A percentile compares a stretch with the other conserved stretches of the same genome.
Evolutionary conservation across 2,113 vertebrate species (phyloP).

Genomic region (Acanthochromis polyacanthus): DNA sequence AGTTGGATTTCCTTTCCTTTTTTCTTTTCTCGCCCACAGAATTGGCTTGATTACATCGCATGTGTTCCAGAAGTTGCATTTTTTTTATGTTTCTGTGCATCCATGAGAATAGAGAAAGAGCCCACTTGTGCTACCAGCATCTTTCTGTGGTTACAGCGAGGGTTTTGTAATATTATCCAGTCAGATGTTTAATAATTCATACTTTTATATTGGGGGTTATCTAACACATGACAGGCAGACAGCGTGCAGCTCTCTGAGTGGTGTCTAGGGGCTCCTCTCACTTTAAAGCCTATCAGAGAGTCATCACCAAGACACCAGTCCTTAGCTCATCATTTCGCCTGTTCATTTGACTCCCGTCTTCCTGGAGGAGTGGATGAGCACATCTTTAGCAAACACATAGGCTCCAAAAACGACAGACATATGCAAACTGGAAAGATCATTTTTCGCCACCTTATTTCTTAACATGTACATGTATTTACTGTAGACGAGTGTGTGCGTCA

Average conservation of each 20-base stretch:
- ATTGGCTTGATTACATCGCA: slow-evolving; percentile 30
- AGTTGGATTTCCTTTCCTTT: slow-evolving; percentile 19
- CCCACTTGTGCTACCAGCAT: slow-evolving; percentile 8
- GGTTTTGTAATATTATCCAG: slow-evolving; percentile 66
- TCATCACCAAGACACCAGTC: slow-evolving; percentile 57
- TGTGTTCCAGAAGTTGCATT: slow-evolving; percentile 32
- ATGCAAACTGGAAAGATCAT: not conserved
- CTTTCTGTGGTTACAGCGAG: slow-evolving; percentile 40
- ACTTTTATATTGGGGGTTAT: slow-evolving; percentile 66
- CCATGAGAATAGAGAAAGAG: slow-evolving; percentile 3
- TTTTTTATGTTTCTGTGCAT: slow-evolving; percentile 11
- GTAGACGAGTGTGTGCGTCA: slow-evolving; percentile 2
- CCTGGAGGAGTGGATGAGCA: slow-evolving; percentile 20
- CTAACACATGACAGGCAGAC: slow-evolving; percentile 68
- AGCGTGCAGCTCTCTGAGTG: slow-evolving; percentile 51
- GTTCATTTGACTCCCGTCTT: slow-evolving; percentile 58
- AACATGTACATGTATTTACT: slow-evolving; percentile 15
- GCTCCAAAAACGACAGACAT: slow-evolving; percentile 36
- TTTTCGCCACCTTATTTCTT: slow-evolving; percentile 28
- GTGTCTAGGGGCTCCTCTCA: slow-evolving; percentile 57
- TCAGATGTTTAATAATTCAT: slow-evolving; percentile 76
- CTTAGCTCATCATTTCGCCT: slow-evolving; percentile 61
- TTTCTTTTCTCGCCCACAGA: slow-evolving; percentile 43
- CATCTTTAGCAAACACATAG: slow-evolving; percentile 39
- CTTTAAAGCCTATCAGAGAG: slow-evolving; percentile 63